These are phyloP conservation scores for Oedothorax gibbosus DNA, from an alignment of 1,140 invertebrate species.

Conservation along the genomic window DNA sequence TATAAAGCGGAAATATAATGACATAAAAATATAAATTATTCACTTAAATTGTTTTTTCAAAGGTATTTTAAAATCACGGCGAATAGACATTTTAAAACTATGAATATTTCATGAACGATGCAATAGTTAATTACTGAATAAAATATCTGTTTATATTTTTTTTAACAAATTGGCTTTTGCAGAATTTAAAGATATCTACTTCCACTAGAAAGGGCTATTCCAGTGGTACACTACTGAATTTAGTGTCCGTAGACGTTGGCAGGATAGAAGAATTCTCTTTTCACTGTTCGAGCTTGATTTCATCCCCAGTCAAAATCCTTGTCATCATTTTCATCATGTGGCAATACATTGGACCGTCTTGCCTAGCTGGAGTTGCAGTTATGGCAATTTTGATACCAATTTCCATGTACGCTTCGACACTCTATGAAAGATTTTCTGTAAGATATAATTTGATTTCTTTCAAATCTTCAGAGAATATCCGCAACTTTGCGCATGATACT, in stretches of 20 bases:
- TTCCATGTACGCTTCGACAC: conserved; percentile 68
- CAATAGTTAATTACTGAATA: not conserved
- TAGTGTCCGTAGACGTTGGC: conserved; percentile 90
- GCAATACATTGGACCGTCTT: conserved; percentile 74
- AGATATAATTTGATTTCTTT: not conserved
- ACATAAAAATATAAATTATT: too few species aligned
- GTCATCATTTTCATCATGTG: conserved; percentile 91
- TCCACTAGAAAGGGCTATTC: conserved; percentile 74
- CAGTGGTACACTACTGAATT: conserved; percentile 90
- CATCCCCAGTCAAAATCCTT: conserved; percentile 90
- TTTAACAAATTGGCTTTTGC: not conserved
- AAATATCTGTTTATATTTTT: not conserved
- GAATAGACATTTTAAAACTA: not conserved
- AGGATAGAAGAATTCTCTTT: conserved; percentile 87
- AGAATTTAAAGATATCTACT: conserved; percentile 66
- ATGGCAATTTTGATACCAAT: conserved; percentile 70
- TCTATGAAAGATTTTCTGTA: conserved; percentile 65
- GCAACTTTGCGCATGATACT: too few species aligned
- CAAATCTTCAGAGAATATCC: too few species aligned
- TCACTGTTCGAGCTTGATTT: conserved; percentile 97
- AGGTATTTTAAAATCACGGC: not conserved
- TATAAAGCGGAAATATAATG: too few species aligned
- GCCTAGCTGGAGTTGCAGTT: conserved; percentile 69
- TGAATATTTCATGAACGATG: not conserved
- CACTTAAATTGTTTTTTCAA: not conserved